Evolutionary conservation across 2,797 vertebrate genomes (phyloP), one percentile per base, ranked within the genome.

Genomic region (Corythornis leucogaster): DNA sequence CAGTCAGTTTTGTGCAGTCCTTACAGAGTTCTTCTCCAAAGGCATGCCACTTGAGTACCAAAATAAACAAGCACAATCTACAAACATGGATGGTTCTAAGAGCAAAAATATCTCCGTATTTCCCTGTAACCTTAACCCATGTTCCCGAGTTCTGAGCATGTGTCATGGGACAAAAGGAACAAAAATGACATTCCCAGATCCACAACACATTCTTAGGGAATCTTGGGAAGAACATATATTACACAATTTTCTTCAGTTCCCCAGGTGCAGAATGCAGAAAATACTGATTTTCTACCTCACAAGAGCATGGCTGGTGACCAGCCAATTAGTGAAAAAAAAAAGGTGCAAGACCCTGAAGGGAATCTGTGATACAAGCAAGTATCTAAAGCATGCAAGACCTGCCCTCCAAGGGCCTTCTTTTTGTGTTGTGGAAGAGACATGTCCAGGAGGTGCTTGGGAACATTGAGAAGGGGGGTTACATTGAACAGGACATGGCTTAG

Each of bases 371-470:
- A 68, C 8, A 62, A 62, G 19, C n/a, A 61, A 67, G 35, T 54
- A 73, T 42, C 12, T 31, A 38, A 64, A 58, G 58, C 71, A 54
- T 31, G 25, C 40, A 68, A 68, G 42, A 80, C 26, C 43, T 68
- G 50, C 35, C 51, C 28, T 64, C 24, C 33, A 57, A 57, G 24
- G 5, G 12, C 40, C 9, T 45, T 73, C n/a, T 67, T 45, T 63
- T 74, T 22, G 30, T 4, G 2, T 1, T 45, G 12, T 5, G 18
- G 48, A 26, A 50, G 40, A 87, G 38, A n/a, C 0, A 0, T 2
- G 4, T 43, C 26, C 21, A 61, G 45, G 33, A 82, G 24, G 3
- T 42, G 9, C 12, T 85, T 45, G 58, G 17, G 12, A 83, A 85
- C 2, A 3, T 5, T 59, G n/a, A 78, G 82, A 46, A 48, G 76